phyloP scores from a whole-genome alignment of 2,888 invertebrate genomes.

The Choreutis nemorana region DNA sequence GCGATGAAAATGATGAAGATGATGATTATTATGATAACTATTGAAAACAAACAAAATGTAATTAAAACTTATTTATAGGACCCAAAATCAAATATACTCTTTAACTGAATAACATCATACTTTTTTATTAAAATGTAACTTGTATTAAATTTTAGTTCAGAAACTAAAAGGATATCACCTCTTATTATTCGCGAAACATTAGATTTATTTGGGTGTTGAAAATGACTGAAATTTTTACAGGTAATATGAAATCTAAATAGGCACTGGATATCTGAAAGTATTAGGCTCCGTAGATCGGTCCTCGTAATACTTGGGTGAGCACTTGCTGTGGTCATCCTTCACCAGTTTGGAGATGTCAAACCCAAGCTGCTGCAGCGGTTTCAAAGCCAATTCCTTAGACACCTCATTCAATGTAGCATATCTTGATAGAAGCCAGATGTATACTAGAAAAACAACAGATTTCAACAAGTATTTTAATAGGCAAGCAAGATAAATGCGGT shows the following conservation, averaged over 20 bases:
- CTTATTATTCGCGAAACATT: no score
- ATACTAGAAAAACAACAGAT: constrained; percentile 39
- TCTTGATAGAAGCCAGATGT: constrained; percentile 48
- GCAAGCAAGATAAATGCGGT: no score
- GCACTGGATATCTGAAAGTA: constrained; percentile 39
- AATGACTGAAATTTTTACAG: background rate
- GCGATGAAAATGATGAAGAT: constrained; percentile 10
- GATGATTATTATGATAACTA: constrained; percentile 7
- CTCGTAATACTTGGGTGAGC: constrained; percentile 39
- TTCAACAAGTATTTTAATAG: no score
- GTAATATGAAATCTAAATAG: no score
- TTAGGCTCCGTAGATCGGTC: constrained; percentile 27
- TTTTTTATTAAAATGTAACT: no score
- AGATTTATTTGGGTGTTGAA: no score
- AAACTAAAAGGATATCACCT: no score
- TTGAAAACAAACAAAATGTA: no score
- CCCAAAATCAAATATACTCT: no score
- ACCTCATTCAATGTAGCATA: constrained; percentile 34
- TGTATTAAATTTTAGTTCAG: no score
- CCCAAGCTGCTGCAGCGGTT: constrained; percentile 26
- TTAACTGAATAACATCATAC: no score
- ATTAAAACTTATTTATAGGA: no score
- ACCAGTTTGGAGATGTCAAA: constrained; percentile 21
- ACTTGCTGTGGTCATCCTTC: constrained; percentile 29
- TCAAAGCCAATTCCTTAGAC: constrained; percentile 34